Evolutionary conservation across 2,797 vertebrate genomes (phyloP), one percentile per base, ranked within the genome.

Genomic region (Odontamblyopus rebecca): DNA sequence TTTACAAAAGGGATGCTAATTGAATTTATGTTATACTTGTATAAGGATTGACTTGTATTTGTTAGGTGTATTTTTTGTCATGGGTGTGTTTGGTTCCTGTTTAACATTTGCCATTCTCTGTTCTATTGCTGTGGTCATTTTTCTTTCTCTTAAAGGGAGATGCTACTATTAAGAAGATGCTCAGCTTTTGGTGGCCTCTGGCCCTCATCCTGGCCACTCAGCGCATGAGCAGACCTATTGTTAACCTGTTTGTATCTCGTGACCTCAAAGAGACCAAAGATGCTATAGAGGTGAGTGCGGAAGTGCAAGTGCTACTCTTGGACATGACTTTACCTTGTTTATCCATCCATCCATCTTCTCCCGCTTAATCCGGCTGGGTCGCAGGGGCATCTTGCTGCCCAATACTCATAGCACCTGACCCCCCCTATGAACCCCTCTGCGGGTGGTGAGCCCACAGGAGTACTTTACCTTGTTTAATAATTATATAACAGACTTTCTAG

Each of bases 171-270:
- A 96, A 92, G 77, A 99, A 96, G 93, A 99, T 99, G 97, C 91
- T 99, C 85, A 95, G 92, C 75, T 99, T 99, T 92, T 99, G 98
- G 98, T 99, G 98, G 98, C 98, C 98, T 26, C 88, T 99, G 91
- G 98, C 98, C 0, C 95, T 99, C 73, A 98, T 99, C 89, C 83
- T 99, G 85, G 98, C 98, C 54, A 99, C 97, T 6, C 98, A 99
- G 88, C 89, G 98, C 67, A 99, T 99, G 89, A 99, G 98, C 48
- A 92, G 98, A 69, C 98, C 98, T 18, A 98, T 99, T 12, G 97
- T 99, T 88, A 99, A 99, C 88, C 95, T 99, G 75, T 99, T 99
- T 77, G 97, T 99, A n/a, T 98, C 98, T 18, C 95, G 98, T 2
- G 98, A 99, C 87, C 94, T 99, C 5, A 96, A 96, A 2, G 97